phyloP scores from a whole-genome alignment of 2,113 vertebrate species.

The Brienomyrus longianalis region DNA sequence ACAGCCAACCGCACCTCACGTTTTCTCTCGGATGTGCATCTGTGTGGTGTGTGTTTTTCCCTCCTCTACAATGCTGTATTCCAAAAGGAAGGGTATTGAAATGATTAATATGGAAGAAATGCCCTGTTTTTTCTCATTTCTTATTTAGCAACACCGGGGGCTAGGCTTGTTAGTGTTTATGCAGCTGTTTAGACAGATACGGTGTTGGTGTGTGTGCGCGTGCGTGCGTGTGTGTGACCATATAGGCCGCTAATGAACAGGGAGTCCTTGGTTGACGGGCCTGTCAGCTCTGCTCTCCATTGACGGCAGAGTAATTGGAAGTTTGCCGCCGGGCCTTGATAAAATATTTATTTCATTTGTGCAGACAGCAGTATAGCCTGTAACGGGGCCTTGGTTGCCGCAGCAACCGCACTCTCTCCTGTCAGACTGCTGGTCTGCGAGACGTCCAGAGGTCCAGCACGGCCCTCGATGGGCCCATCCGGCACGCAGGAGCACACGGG shows the following conservation, averaged over 20 bases:
- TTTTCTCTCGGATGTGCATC: neutral
- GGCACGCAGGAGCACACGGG: neutral
- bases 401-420: neutral
- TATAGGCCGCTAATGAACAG: constrained; percentile 11
- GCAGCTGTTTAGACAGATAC: constrained; percentile 26
- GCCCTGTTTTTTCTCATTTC: neutral
- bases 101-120: neutral
- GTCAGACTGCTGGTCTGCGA: neutral
- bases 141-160: neutral
- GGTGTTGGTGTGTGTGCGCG: constrained; percentile 21
- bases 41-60: neutral
- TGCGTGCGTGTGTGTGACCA: neutral
- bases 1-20: too few species aligned
- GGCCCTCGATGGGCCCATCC: neutral
- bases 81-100: neutral
- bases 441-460: neutral
- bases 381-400: constrained; percentile 2
- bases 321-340: constrained; percentile 24
- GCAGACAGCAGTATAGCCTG: constrained; percentile 10
- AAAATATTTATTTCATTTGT: constrained; percentile 24
- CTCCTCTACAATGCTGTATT: neutral
- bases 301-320: constrained; percentile 22
- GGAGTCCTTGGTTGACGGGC: neutral
- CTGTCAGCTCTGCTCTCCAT: constrained; percentile 8
- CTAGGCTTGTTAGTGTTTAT: neutral